Percentiles rank a stretch among this genome's conserved stretches.
phyloP scores from a whole-genome alignment of 1,140 invertebrate species.

The Drosophila baimaii region DNA sequence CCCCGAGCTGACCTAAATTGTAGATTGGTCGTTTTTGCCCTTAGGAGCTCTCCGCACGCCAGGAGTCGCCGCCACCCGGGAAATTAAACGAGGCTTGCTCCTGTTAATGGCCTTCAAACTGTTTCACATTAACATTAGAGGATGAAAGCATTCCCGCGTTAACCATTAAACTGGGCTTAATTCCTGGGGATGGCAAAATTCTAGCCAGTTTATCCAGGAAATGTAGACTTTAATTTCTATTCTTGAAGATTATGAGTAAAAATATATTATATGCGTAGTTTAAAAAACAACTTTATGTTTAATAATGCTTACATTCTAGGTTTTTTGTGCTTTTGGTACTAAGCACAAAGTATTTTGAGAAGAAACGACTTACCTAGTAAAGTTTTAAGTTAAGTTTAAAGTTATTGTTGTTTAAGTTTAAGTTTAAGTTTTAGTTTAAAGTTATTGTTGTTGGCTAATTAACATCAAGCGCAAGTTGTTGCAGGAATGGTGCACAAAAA shows the following conservation, averaged over 20 bases:
- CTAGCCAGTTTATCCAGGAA: background rate
- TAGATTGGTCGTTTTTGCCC: conserved; percentile 3
- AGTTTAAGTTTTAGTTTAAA: no score
- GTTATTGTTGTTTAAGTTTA: no score
- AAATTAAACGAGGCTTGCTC: conserved; percentile 15
- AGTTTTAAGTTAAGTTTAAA: no score
- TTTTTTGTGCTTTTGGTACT: no score
- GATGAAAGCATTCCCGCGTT: conserved; percentile 9
- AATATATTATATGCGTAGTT: background rate
- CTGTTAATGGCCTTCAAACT: conserved; percentile 19
- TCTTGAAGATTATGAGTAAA: background rate
- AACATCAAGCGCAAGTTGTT: no score
- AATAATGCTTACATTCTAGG: background rate
- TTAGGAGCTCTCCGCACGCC: conserved; percentile 40
- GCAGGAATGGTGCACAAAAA: no score
- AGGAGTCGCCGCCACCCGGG: conserved; percentile 22
- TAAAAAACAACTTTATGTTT: no score
- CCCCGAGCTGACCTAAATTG: conserved; percentile 56
- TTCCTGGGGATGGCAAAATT: background rate
- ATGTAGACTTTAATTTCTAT: background rate
- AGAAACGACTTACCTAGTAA: no score
- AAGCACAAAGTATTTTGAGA: no score
- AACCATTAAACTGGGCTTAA: background rate
- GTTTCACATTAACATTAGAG: background rate
- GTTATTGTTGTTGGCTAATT: no score